Evolutionary conservation across 2,113 vertebrate genomes (phyloP).

Genomic region (Macrotus californicus): DNA sequence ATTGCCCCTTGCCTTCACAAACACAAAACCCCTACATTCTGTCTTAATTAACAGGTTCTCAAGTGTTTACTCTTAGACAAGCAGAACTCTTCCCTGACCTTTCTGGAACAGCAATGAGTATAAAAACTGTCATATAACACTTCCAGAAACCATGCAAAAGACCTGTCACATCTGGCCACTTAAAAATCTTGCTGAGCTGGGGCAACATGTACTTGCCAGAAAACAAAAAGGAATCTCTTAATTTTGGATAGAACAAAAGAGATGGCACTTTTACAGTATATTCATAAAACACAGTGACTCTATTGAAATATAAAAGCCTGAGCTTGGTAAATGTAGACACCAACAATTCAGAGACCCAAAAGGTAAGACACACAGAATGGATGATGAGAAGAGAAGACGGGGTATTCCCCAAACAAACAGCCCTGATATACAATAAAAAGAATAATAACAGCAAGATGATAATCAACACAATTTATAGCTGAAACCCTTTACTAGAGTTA

Average conservation of each 20-base stretch:
- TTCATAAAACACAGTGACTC: not conserved
- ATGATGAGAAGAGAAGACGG: not conserved
- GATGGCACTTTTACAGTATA: not conserved
- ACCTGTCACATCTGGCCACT: not conserved
- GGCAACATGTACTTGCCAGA: not conserved
- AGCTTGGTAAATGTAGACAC: not conserved
- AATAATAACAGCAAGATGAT: not conserved
- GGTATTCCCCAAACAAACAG: not conserved
- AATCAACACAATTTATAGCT: not conserved
- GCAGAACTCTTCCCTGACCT: not conserved
- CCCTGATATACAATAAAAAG: not conserved
- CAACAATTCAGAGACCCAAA: not conserved
- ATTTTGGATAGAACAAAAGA: not conserved
- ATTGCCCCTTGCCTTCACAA: not conserved
- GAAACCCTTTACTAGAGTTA: not conserved
- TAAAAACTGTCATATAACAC: not conserved
- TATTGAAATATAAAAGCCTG: not conserved
- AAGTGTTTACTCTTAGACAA: not conserved
- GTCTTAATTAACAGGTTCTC: not conserved
- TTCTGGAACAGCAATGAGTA: constrained; percentile 13
- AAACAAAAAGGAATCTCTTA: not conserved
- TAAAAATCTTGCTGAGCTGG: not conserved
- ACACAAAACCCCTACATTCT: not conserved
- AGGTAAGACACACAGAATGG: not conserved
- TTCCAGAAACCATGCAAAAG: not conserved